Evolutionary conservation across 2,113 vertebrate species (phyloP), one percentile per base, ranked within the genome.

Genomic region (Heterochromis multidens): DNA sequence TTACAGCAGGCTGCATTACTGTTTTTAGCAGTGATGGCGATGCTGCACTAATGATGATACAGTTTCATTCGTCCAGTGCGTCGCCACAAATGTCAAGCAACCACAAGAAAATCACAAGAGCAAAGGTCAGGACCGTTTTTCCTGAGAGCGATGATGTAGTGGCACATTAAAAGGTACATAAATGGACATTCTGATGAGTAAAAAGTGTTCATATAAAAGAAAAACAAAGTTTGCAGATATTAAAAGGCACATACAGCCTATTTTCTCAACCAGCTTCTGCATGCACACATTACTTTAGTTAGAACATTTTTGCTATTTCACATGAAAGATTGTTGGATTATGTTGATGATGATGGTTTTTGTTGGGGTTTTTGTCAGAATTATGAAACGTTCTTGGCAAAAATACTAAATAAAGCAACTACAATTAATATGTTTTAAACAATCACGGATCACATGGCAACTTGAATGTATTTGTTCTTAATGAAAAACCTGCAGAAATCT

Each of bases 51-150:
- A 72, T 58, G 88, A 57, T 1, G n/a, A 31, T 6, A 7, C 54
- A 6, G 49, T 79, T 89, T 25, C 60, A 83, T 83, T 67, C 37
- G 27, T 72, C 83, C 61, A 0, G 21, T 25, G 59, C 43, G 86
- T 65, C 27, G 37, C 84, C 57, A 16, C 5, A 21, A 37, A 77
- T 80, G 85, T 89, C 82, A 80, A 80, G 79, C 74, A 16, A 2
- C 78, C 81, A 56, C 80, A 86, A n/a, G n/a, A n/a, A n/a, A 82
- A 89, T 91, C 81, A 83, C 21, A 4, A 7, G 65, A 21, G 62
- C 77, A 94, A 91, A 94, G 76, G 79, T 91, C 90, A 85, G 59
- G 76, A 81, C 40, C 7, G 13, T 49, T 65, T 43, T 33, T 59
- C 72, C 80, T 3, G 3, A n/a, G 58, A 67, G 77, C 6, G 11